Evolutionary conservation across 2,888 invertebrate species (phyloP), one percentile per base, ranked within the genome.

Genomic region (Alentia gelatinosa): DNA sequence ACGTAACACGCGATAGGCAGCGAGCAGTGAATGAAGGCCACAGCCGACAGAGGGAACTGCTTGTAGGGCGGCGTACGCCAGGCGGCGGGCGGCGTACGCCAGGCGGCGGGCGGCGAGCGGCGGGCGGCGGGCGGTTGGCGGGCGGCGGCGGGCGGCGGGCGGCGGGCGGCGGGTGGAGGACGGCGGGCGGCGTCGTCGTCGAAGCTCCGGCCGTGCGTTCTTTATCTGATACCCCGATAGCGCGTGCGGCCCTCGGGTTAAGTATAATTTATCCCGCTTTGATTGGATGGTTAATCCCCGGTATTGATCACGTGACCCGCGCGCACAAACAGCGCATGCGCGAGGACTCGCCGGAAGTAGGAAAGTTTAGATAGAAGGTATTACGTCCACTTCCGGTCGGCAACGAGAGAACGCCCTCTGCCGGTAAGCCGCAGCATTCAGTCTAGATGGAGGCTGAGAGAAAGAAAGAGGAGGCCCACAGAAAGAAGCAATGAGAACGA

Each of bases 181-280:
- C 56, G n/a, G n/a, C n/a, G n/a, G n/a, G n/a, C n/a, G 68, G 7
- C 9, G 68, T 26, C 33, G 26, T 68, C 68, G 26, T 68, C n/a
- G 68, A 26, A 15, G n/a, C 7, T 19, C 30, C 30, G 39, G 9
- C 35, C 26, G 26, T n/a, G 86, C 47, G 33, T 86, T 86, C 86
- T 86, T 86, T 86, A 86, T 86, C 47, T 33, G 50, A 30, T 47
- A 47, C 12, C 23, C 42, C 33, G 30, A n/a, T 15, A 86, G 86
- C 12, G 86, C n/a, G 47, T 33, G 47, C n/a, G n/a, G n/a, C n/a
- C 35, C n/a, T 4, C 30, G 47, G 86, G 86, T 47, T 86, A 50
- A 86, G 86, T 86, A 30, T 86, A 86, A 86, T 47, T 86, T 86
- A 86, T 86, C 86, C 86, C 86, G 30, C 86, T 26, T 26, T 50